Base-by-base conservation (phyloP, 2,113 vertebrate genomes). In the Leucopsar rothschildi region DNA sequence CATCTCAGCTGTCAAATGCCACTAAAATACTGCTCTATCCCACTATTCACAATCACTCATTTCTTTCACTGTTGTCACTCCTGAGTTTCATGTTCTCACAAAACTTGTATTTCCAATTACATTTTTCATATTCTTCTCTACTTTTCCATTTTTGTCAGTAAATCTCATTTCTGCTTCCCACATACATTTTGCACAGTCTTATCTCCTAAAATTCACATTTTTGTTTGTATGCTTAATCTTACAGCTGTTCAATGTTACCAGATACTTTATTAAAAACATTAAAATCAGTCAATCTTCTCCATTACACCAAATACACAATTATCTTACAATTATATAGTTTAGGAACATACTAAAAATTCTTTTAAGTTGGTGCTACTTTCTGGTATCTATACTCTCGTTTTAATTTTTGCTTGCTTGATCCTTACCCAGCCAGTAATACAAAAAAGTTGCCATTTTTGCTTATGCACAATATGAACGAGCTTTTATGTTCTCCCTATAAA, bases 381-480 rank as follows among this genome's bases (percentile, higher is more conserved):
- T 73, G 24, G 24, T 76, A 24, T 39, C 57, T 52, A 52, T 12
- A 27, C 23, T 33, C 12, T 25, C 63, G 11, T 25, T 70, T 70
- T 35, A 37, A 64, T 16, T 57, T 79, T 22, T 68, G 44, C 28
- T 80, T 59, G 35, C 12, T 33, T 35, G 27, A 50, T 57, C 18
- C 64, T 73, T 37, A 52, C 13, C 23, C 49, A 23, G 21, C 24
- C 70, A 53, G 15, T 9, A 73, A 91, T 15, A 52, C 4, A 63
- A 47, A 40, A 61, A 44, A 33, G 31, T 21, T 84, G 44, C 50
- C 35, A 35, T 33, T 91, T 90, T n/a, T 78, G 47, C 39, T 71
- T 45, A 28, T 10, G 28, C 33, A 81, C 25, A 59, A 16, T 20
- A 45, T 0, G 0, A 69, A 52, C 0, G 0, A 68, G 31, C 8